Conservation (phyloP, 2,113 vertebrate species). For the Stegostoma tigrinum region DNA sequence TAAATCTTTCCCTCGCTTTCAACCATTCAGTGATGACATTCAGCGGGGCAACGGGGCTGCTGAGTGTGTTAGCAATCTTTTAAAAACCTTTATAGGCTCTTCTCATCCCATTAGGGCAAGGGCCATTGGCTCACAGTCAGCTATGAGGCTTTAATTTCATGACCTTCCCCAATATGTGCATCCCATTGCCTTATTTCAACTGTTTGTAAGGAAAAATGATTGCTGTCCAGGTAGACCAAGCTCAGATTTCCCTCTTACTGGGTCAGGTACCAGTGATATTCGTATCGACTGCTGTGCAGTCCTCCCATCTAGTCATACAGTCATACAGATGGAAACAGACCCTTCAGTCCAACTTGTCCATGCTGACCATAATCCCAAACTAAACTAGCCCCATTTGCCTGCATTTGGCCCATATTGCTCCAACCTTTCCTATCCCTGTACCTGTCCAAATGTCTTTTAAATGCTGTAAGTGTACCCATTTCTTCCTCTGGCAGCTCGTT, state of each 20-base stretch:
- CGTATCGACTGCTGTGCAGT: not conserved
- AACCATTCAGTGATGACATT: not conserved
- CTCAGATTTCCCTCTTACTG: not conserved
- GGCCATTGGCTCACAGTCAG: not conserved
- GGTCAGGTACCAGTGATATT: not conserved
- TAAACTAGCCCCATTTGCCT: too few relatives aligned
- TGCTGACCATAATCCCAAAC: too few relatives aligned
- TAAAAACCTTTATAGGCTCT: not conserved
- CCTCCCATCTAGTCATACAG: not conserved
- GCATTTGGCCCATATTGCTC: too few relatives aligned
- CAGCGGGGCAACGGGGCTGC: not conserved
- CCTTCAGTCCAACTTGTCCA: too few relatives aligned
- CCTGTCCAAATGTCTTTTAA: too few relatives aligned
- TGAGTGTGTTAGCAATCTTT: not conserved
- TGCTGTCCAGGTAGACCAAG: not conserved
- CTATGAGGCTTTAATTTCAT: not conserved
- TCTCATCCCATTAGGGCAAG: not conserved
- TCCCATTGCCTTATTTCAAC: not conserved
- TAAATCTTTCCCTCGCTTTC: not conserved
- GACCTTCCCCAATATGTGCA: not conserved
- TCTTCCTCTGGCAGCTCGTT: too few relatives aligned
- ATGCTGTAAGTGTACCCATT: too few relatives aligned
- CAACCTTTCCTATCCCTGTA: too few relatives aligned
- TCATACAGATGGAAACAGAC: too few relatives aligned
- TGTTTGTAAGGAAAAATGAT: not conserved